These are phyloP conservation scores for Pogonognathellus flavescens DNA, from an alignment of 1,140 invertebrate species.

Conservation along the genomic window DNA sequence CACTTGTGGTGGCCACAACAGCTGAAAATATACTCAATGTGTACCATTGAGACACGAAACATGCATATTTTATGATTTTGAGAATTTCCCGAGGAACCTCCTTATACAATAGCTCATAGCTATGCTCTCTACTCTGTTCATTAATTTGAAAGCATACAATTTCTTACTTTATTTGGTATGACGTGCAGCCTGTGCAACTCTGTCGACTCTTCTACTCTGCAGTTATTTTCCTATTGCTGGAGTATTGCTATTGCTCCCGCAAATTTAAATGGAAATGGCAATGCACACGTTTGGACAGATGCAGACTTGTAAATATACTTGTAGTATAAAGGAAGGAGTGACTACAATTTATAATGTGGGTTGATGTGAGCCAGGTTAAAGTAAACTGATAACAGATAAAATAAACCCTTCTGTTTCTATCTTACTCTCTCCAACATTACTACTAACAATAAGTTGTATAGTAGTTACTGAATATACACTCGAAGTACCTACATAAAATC, in stretches of 20 bases:
- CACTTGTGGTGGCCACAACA: conserved; percentile 29
- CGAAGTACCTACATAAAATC: no score
- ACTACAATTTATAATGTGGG: no score
- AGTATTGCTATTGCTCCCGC: neutral
- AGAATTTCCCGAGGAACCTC: conserved; percentile 24
- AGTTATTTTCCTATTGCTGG: neutral
- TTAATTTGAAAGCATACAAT: conserved; percentile 49
- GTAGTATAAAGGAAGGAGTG: no score
- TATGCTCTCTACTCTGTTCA: conserved; percentile 19
- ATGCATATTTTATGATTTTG: conserved; percentile 46
- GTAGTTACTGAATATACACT: no score
- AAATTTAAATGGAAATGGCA: no score
- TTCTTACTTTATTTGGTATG: conserved; percentile 23
- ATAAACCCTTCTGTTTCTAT: no score
- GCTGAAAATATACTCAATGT: neutral
- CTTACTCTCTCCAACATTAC: no score
- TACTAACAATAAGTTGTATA: neutral
- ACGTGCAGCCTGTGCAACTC: neutral
- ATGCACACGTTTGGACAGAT: no score
- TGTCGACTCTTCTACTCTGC: neutral
- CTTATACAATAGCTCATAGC: conserved; percentile 28
- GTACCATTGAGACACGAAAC: conserved; percentile 39
- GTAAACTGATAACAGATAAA: no score
- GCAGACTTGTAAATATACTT: no score
- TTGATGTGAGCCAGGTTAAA: no score